Conservation (phyloP, 2,113 vertebrate species). For the Phrynosoma platyrhinos region DNA sequence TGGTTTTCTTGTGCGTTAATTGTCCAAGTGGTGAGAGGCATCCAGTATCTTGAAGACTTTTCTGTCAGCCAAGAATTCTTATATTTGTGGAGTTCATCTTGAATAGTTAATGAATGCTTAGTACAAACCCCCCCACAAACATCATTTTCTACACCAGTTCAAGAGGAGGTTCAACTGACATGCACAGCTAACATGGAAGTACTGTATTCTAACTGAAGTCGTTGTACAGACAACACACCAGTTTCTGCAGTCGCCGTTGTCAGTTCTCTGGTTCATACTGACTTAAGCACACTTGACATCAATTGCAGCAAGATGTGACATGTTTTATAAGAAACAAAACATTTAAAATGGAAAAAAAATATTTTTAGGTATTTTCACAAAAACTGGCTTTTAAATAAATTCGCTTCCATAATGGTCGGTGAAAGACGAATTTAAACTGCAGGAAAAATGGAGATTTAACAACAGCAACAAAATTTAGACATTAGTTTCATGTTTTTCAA, state of each 20-base stretch:
- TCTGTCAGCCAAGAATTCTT: slow-evolving; percentile 86
- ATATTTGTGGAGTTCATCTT: slow-evolving; percentile 83
- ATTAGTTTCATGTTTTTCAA: slow-evolving; percentile 92
- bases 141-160: slow-evolving; percentile 83
- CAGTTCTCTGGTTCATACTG: slow-evolving; percentile 92
- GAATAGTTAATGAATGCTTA: slow-evolving; percentile 81
- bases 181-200: slow-evolving; percentile 85
- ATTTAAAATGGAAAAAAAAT: slow-evolving; percentile 86
- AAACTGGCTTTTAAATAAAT: slow-evolving; percentile 99
- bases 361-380: slow-evolving; percentile 99
- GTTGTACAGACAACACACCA: slow-evolving; percentile 82
- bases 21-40: slow-evolving; percentile 89
- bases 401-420: slow-evolving; percentile 93
- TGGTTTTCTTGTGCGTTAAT: slow-evolving; percentile 92
- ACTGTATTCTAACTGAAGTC: slow-evolving; percentile 81
- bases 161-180: slow-evolving; percentile 82
- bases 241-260: slow-evolving; percentile 90
- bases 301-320: slow-evolving; percentile 96
- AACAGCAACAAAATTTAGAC: slow-evolving; percentile 81
- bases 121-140: slow-evolving; percentile 62
- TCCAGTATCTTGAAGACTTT: slow-evolving; percentile 87
- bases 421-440: slow-evolving; percentile 74
- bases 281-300: slow-evolving; percentile 99
- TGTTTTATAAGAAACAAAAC: slow-evolving; percentile 88
- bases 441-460: slow-evolving; percentile 78